These are phyloP conservation scores for Hyles vespertilio DNA, from an alignment of 1,140 invertebrate genomes.

Conservation along the genomic window DNA sequence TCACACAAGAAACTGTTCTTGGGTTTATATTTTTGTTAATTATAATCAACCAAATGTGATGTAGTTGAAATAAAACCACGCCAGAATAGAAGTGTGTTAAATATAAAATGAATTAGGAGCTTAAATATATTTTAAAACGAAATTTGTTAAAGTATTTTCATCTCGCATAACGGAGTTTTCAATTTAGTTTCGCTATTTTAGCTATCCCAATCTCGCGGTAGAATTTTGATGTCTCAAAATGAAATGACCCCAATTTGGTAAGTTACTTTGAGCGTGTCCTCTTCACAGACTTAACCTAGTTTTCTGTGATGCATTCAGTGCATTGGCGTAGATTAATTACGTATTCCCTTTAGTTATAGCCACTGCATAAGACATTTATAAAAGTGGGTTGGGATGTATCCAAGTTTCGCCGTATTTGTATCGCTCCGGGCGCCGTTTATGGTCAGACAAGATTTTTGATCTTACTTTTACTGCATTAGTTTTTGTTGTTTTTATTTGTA, in stretches of 20 bases:
- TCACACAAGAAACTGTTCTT: too few species aligned
- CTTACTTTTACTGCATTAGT: constrained; percentile 6
- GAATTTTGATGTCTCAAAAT: constrained; percentile 9
- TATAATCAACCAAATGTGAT: too few species aligned
- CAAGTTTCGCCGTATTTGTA: constrained; percentile 24
- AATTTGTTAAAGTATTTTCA: too few species aligned
- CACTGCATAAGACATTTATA: constrained; percentile 36
- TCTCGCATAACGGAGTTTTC: too few species aligned
- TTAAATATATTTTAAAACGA: too few species aligned
- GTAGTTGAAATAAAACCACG: too few species aligned
- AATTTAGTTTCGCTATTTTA: too few species aligned
- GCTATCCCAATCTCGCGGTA: too few species aligned
- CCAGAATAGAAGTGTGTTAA: too few species aligned
- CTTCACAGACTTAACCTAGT: constrained; percentile 35
- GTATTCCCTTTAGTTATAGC: constrained; percentile 36
- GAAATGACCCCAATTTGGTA: constrained; percentile 2
- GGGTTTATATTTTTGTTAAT: too few species aligned
- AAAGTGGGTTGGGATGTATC: constrained; percentile 31
- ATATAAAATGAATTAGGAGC: too few species aligned
- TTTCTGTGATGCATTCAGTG: constrained; percentile 11
- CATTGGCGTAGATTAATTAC: constrained; percentile 38
- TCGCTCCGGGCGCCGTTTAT: constrained; percentile 8
- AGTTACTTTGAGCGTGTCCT: constrained; percentile 7
- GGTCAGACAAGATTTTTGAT: constrained; percentile 4
- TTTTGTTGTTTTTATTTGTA: neutral